Evolutionary conservation across 2,113 vertebrate species (phyloP).

Genomic region (Esox niger): DNA sequence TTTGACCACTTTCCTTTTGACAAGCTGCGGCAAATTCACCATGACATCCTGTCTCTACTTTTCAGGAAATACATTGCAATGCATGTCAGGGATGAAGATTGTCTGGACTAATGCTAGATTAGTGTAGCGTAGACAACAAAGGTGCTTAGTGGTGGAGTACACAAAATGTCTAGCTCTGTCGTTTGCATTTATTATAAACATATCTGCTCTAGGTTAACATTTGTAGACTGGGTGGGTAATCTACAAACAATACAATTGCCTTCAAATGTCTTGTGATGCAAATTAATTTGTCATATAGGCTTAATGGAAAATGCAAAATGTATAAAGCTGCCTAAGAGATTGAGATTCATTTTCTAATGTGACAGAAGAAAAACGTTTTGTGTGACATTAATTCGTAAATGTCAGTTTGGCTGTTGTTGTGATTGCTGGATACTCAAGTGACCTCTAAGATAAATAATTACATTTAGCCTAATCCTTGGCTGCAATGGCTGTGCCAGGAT

Average conservation of each 20-base stretch:
- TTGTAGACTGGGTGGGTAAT: too few relatives aligned
- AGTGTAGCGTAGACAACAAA: background rate
- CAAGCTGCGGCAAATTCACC: slow-evolving; percentile 47
- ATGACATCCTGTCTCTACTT: slow-evolving; percentile 55
- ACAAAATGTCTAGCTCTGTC: slow-evolving; percentile 4
- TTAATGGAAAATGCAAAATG: background rate
- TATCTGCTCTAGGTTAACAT: too few relatives aligned
- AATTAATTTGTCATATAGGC: background rate
- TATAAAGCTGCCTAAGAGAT: background rate
- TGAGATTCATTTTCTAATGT: slow-evolving; percentile 26
- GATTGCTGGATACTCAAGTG: slow-evolving; percentile 25
- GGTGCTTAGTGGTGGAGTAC: background rate
- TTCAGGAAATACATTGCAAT: slow-evolving; percentile 49
- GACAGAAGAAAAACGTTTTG: slow-evolving; percentile 26
- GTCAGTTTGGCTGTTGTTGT: slow-evolving; percentile 36
- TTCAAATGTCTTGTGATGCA: background rate
- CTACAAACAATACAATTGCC: too few relatives aligned
- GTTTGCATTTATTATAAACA: too few relatives aligned
- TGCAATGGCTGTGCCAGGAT: slow-evolving; percentile 37
- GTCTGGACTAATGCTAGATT: background rate
- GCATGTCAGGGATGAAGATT: slow-evolving; percentile 39
- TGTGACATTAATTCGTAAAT: slow-evolving; percentile 37
- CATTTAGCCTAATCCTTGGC: slow-evolving; percentile 43
- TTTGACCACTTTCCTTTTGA: slow-evolving; percentile 52
- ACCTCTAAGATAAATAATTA: slow-evolving; percentile 39